These are phyloP conservation scores for Gobio occitaniae DNA, from an alignment of 2,797 vertebrate genomes.

Conservation along the genomic window DNA sequence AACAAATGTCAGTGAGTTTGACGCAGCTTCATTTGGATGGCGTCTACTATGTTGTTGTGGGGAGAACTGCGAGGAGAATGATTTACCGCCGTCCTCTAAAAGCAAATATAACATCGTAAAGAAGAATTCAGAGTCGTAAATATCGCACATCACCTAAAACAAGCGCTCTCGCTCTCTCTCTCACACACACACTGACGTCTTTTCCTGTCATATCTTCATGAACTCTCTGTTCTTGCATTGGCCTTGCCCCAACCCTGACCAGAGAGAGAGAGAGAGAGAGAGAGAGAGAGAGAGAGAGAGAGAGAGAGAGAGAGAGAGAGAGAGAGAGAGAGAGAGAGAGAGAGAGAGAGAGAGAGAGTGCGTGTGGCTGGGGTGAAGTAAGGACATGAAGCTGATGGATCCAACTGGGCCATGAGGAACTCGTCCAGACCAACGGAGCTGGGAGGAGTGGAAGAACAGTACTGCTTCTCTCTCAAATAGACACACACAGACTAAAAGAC, in stretches of 20 bases:
- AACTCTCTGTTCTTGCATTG: slow-evolving; percentile 44
- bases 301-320: slow-evolving; percentile 22
- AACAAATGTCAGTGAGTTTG: slow-evolving; percentile 44
- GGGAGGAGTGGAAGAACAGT: slow-evolving; percentile 56
- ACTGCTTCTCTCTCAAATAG: slow-evolving; percentile 30
- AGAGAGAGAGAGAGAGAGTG: no score
- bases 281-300: neutral
- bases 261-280: slow-evolving; percentile 33
- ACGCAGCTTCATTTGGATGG: slow-evolving; percentile 17
- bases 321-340: no score
- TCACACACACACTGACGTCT: neutral
- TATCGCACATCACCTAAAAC: slow-evolving; percentile 28
- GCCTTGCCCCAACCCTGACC: slow-evolving; percentile 55
- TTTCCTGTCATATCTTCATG: slow-evolving; percentile 24
- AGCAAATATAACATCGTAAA: slow-evolving; percentile 37
- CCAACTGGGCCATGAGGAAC: slow-evolving; percentile 67
- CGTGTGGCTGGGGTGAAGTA: slow-evolving; percentile 56
- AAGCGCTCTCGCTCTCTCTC: neutral
- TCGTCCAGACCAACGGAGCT: slow-evolving; percentile 55
- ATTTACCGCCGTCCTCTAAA: slow-evolving; percentile 31
- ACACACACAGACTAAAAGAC: slow-evolving; percentile 22
- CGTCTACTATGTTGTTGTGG: slow-evolving; percentile 34
- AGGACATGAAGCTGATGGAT: slow-evolving; percentile 66
- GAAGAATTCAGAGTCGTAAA: slow-evolving; percentile 27
- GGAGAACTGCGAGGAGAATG: neutral